Base-by-base conservation (phyloP, 1,140 invertebrate genomes). In the Sarcophaga bullata region DNA sequence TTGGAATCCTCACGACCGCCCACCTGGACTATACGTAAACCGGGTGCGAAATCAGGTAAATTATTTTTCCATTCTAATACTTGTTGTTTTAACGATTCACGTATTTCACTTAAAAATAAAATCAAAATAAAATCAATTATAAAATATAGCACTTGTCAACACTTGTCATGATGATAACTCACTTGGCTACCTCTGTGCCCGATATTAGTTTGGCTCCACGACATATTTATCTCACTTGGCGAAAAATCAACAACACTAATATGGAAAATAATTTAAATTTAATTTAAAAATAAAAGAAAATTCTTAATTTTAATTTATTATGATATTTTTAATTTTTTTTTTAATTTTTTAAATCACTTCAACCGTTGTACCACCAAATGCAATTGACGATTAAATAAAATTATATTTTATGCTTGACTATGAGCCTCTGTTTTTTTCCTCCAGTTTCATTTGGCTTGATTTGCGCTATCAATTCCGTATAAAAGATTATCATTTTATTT, bases 1-100 rank as follows among this genome's bases (percentile, higher is more conserved):
- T 99, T 99, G n/a, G 98, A 99, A 91, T 99, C 98, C 89, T 98
- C 97, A 9, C 98, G 92, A 3, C 94, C 94, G 3, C 98, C 98
- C 58, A 99, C 98, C 91, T 97, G 96, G 8, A 96, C 94, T 83
- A 97, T 97, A 6, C 95, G 94, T 80, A 99, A 91, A 4, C 94
- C 94, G 0, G 97, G 96, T 82, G 90, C 87, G 88, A 95, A 97
- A 73, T 91, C 91, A 1, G 94, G 91, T n/a, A 84, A 50, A 83
- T 92, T 91, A 72, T 92, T 82, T 80, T 93, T 92, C 62, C 97
- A 86, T 47, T 90, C 87, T 8, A 85, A 85, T 8, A 98, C 94
- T 88, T 97, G 93, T 84, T 92, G 89, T 17, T 92, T 92, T 52
- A 98, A 90, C 73, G 93, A 91, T 84, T 93, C 91, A 84, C 94